phyloP scores from a whole-genome alignment of 2,113 vertebrate species.

The Anolis sagrei region DNA sequence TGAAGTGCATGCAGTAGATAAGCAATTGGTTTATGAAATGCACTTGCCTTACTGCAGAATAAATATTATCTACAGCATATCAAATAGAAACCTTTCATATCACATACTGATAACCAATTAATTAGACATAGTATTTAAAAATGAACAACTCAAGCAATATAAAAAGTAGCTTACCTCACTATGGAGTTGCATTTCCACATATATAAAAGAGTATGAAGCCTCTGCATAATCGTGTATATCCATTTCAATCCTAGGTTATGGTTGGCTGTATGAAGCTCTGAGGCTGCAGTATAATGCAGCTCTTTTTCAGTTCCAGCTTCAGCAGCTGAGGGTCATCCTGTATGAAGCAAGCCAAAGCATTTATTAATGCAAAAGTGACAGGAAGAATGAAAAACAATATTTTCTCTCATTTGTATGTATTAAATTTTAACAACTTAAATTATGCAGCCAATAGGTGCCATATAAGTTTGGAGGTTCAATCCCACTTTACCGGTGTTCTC shows the following conservation, averaged over 20 bases:
- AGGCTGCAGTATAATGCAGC: constrained; percentile 81
- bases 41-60: constrained; percentile 27
- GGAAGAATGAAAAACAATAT: constrained; percentile 31
- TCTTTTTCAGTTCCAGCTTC: constrained; percentile 69
- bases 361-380: constrained; percentile 57
- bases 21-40: constrained; percentile 32
- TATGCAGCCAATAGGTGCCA: not conserved
- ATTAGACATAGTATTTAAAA: constrained; percentile 28
- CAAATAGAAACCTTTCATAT: not conserved
- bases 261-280: constrained; percentile 64
- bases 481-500: not conserved
- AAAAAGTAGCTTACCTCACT: constrained; percentile 53
- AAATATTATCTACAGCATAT: constrained; percentile 45
- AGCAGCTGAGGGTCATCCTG: constrained; percentile 59
- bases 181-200: constrained; percentile 32
- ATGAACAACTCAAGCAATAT: not conserved
- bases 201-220: constrained; percentile 29
- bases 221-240: constrained; percentile 57
- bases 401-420: not conserved
- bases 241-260: constrained; percentile 56
- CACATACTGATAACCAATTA: constrained; percentile 15
- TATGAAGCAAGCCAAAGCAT: constrained; percentile 42
- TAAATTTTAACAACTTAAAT: constrained; percentile 27
- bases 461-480: not conserved
- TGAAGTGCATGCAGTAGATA: constrained; percentile 42